Evolutionary conservation across 2,797 vertebrate genomes (phyloP), one percentile per base, ranked within the genome.

Genomic region (Coregonus sp.): DNA sequence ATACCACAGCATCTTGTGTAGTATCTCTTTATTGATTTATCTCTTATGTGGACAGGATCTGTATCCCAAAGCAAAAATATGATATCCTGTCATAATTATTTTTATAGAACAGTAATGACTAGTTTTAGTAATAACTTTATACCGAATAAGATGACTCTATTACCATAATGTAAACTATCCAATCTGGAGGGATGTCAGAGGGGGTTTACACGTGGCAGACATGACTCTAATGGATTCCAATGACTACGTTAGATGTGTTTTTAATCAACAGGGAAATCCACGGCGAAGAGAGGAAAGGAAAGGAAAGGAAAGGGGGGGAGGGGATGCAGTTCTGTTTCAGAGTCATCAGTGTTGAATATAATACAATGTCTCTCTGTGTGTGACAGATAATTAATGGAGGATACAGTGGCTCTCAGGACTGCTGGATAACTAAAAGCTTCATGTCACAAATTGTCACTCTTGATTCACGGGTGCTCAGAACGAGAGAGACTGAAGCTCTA

Each of bases 321-420:
- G n/a, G 77, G 68, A 85, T 77, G 80, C 75, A 78, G 66, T 84
- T 72, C 71, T 83, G 80, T 84, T 84, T 87, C 20, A 75, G 73
- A 74, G 84, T 84, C 75, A 74, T 83, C 83, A 86, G 76, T 72
- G 79, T 86, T 83, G 81, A 79, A 74, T 82, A 77, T 86, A 88
- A 89, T 88, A 74, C 78, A 61, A 61, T 61, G 59, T 63, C 59
- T 63, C 82, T 78, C 59, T 11, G 9, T 77, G 79, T 76, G 81
- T 91, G 89, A 88, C 89, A 84, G 78, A 86, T 70, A 75, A 89
- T 91, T 91, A 92, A 90, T 89, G 71, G 76, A 73, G 85, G 73
- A 72, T 68, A 71, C 79, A 77, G 0, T 16, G 87, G 81, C 80
- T 76, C 74, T 78, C 81, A 54, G 54, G 76, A 73, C 72, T 82